A percentile compares a stretch with the other conserved stretches of the same genome.
Conservation (phyloP, 2,113 vertebrate genomes). For the Naja naja region DNA sequence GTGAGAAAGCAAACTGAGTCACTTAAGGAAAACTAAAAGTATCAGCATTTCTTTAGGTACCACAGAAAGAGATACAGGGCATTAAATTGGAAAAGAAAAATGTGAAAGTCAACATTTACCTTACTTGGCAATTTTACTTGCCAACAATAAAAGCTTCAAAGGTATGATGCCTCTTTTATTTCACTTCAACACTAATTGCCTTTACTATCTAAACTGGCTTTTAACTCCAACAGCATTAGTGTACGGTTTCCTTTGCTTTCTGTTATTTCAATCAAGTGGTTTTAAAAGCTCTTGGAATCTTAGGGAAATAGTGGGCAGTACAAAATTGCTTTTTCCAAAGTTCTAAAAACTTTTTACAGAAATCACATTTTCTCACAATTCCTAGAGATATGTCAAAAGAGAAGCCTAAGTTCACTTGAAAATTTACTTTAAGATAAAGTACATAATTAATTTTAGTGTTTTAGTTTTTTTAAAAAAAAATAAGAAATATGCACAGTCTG, state of each 20-base stretch:
- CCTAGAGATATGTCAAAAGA: background rate
- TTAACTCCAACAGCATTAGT: background rate
- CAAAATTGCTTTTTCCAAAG: background rate
- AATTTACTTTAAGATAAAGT: background rate
- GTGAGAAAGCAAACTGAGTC: background rate
- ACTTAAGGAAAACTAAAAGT: background rate
- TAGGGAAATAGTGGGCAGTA: background rate
- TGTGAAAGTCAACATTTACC: slow-evolving; percentile 7
- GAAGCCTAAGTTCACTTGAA: background rate
- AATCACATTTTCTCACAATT: background rate
- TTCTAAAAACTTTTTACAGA: background rate
- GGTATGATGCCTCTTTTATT: background rate
- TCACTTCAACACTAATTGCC: background rate
- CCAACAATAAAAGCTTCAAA: slow-evolving; percentile 6
- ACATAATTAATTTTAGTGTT: background rate
- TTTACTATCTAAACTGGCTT: slow-evolving; percentile 1
- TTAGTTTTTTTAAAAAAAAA: background rate
- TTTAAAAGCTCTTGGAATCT: background rate
- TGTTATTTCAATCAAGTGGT: background rate
- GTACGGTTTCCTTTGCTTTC: background rate
- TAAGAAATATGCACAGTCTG: background rate
- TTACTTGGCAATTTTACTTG: slow-evolving; percentile 9
- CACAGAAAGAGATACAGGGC: background rate
- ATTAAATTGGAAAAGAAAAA: background rate
- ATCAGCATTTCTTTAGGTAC: background rate